These are phyloP conservation scores for Chironomus tepperi DNA, from an alignment of 1,140 invertebrate genomes.

Conservation along the genomic window DNA sequence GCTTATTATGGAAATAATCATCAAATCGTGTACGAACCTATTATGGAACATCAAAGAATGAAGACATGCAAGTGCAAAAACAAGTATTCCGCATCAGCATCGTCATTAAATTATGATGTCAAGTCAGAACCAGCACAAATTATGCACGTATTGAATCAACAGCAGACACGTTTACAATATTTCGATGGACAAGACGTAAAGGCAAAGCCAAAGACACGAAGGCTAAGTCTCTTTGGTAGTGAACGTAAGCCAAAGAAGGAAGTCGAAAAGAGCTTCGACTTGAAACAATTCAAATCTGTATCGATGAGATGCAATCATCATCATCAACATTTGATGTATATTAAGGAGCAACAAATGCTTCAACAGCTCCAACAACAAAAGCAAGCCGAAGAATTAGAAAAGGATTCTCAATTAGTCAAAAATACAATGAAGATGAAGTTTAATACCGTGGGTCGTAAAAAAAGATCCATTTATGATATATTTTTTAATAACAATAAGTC, in stretches of 20 bases:
- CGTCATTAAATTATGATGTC: neutral
- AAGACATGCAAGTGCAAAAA: conserved; percentile 16
- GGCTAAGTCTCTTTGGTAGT: conserved; percentile 2
- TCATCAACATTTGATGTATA: conserved; percentile 15
- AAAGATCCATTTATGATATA: conserved; percentile 1
- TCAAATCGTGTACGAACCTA: neutral
- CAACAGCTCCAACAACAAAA: neutral
- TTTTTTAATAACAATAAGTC: conserved; percentile 9
- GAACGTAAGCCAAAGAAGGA: conserved; percentile 13
- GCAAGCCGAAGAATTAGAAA: neutral
- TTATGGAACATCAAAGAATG: neutral
- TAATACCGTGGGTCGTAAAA: neutral
- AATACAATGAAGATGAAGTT: neutral
- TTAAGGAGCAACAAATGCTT: neutral
- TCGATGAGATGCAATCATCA: conserved; percentile 11
- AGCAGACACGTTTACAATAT: conserved; percentile 11
- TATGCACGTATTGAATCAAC: neutral
- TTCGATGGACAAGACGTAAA: neutral
- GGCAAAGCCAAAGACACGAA: neutral
- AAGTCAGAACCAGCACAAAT: neutral
- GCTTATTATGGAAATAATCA: neutral
- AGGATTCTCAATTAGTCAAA: neutral
- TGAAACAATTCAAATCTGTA: conserved; percentile 7
- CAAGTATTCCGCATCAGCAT: neutral
- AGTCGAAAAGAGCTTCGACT: neutral